Conservation (phyloP, 2,888 invertebrate genomes). For the Hyposoter didymator region DNA sequence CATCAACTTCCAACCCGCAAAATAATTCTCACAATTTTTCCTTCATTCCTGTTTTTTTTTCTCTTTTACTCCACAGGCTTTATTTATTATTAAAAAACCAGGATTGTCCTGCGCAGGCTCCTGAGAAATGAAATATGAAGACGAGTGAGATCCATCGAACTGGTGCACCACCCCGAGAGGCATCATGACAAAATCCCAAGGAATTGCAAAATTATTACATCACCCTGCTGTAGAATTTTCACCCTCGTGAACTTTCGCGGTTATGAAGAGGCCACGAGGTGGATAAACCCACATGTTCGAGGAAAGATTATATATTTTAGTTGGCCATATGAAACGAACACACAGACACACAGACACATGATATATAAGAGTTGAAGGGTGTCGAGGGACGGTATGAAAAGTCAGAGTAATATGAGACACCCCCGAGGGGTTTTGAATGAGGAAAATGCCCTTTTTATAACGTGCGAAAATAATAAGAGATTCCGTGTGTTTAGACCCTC, state of each 20-base stretch:
- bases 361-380: constrained; percentile 6
- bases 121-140: not conserved
- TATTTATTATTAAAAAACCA: too few relatives aligned
- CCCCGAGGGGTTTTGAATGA: constrained; percentile 53
- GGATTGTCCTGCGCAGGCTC: too few relatives aligned
- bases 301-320: constrained; percentile 63
- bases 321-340: constrained; percentile 42
- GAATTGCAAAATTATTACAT: constrained; percentile 40
- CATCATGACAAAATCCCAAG: constrained; percentile 18
- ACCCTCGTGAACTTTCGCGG: constrained; percentile 32
- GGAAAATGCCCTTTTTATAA: constrained; percentile 63
- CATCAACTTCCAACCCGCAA: too few relatives aligned
- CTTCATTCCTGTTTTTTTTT: too few relatives aligned
- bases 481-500: constrained; percentile 73
- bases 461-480: constrained; percentile 76
- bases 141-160: not conserved
- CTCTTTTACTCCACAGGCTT: too few relatives aligned
- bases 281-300: constrained; percentile 68
- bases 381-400: constrained; percentile 50
- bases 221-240: not conserved
- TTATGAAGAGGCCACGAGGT: constrained; percentile 33
- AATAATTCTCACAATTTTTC: too few relatives aligned
- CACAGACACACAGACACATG: not conserved
- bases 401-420: constrained; percentile 59
- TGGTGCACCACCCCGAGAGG: not conserved